A percentile compares a stretch with the other conserved stretches of the same genome.
These are phyloP conservation scores for Fulica atra DNA, from an alignment of 2,113 vertebrate species.

Conservation along the genomic window DNA sequence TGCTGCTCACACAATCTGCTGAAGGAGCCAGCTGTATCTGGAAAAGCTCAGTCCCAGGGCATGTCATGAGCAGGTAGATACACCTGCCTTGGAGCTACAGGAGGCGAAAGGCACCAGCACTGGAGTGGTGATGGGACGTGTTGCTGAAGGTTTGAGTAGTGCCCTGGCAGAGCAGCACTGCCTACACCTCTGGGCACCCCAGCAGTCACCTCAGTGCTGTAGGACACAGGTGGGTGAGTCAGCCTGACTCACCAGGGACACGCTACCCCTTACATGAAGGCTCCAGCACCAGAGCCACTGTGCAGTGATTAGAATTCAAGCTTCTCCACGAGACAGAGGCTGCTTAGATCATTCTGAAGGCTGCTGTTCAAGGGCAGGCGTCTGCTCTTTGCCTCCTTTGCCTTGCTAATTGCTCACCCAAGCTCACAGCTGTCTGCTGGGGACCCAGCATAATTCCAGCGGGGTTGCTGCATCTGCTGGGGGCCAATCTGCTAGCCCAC, in stretches of 20 bases:
- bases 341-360: background rate
- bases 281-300: rapidly evolving
- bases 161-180: background rate
- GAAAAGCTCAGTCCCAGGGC: background rate
- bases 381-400: background rate
- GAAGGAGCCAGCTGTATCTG: background rate
- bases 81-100: background rate
- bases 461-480: background rate
- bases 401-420: background rate
- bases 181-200: background rate
- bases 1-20: background rate
- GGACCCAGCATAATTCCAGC: background rate
- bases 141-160: background rate
- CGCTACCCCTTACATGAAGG: background rate
- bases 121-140: rapidly evolving
- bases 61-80: background rate
- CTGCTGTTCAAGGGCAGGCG: background rate
- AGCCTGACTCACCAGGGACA: background rate
- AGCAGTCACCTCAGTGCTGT: background rate
- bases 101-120: background rate
- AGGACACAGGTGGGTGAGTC: background rate
- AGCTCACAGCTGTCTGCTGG: rapidly evolving
- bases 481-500: background rate
- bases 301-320: background rate
- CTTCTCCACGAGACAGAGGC: rapidly evolving